These are phyloP conservation scores for Anser cygnoides DNA, from an alignment of 2,113 vertebrate species.

Conservation along the genomic window DNA sequence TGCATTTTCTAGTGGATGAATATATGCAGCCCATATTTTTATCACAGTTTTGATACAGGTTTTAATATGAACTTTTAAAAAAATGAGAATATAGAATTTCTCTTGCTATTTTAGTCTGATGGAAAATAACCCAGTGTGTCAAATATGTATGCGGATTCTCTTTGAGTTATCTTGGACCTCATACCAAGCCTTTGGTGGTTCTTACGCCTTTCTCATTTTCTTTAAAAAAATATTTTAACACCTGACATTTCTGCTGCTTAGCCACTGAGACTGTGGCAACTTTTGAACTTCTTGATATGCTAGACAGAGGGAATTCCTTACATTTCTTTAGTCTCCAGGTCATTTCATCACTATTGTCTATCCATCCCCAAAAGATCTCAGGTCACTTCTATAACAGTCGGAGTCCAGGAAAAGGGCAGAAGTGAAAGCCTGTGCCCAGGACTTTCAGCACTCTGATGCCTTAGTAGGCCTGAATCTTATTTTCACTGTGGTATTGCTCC, in stretches of 20 bases:
- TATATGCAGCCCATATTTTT: background rate
- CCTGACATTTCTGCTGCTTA: constrained; percentile 35
- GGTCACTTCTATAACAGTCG: background rate
- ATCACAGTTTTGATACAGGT: background rate
- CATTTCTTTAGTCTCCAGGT: background rate
- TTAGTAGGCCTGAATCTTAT: background rate
- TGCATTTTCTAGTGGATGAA: background rate
- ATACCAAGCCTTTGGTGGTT: constrained; percentile 12
- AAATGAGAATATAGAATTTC: background rate
- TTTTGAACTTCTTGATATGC: background rate
- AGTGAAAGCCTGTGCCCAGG: background rate
- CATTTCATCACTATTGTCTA: background rate
- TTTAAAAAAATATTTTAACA: constrained; percentile 67
- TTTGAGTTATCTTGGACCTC: constrained; percentile 45
- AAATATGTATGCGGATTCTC: constrained; percentile 46
- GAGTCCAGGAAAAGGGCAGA: background rate
- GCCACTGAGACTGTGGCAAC: background rate
- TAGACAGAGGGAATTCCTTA: constrained; percentile 5
- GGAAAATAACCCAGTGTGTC: background rate
- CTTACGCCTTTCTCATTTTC: constrained; percentile 54
- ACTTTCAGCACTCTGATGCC: background rate
- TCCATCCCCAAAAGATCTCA: background rate
- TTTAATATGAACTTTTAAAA: background rate
- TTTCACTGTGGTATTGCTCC: background rate
- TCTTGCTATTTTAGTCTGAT: constrained; percentile 9